A percentile compares a stretch with the other conserved stretches of the same genome.
Evolutionary conservation across 2,888 invertebrate genomes (phyloP).

Genomic region (Lepas anatifera): DNA sequence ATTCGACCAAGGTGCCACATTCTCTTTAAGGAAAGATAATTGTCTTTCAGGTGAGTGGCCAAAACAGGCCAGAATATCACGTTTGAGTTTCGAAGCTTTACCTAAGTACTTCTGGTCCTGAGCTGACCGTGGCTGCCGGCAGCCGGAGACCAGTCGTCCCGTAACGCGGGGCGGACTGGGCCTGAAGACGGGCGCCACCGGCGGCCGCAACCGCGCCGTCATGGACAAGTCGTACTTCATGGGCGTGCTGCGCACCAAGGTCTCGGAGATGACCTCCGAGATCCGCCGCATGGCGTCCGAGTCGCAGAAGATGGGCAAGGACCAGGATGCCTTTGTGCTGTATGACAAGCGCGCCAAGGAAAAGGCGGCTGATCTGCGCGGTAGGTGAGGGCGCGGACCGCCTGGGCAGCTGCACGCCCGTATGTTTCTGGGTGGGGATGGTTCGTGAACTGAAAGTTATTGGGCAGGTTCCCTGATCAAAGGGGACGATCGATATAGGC

Average conservation of each 20-base stretch:
- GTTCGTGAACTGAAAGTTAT: no score
- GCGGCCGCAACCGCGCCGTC: conserved; percentile 42
- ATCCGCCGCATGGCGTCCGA: conserved; percentile 47
- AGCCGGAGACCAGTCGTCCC: background rate
- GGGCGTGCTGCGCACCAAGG: conserved; percentile 58
- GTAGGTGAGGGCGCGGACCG: no score
- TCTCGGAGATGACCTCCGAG: conserved; percentile 60
- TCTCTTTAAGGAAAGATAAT: no score
- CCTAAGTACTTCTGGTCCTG: no score
- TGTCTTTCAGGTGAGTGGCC: no score
- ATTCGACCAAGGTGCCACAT: no score
- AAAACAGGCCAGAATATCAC: no score
- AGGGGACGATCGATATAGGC: no score
- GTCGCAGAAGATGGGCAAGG: conserved; percentile 50
- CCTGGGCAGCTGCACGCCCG: no score
- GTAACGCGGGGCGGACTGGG: background rate
- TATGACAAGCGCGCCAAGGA: conserved; percentile 56
- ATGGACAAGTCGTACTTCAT: conserved; percentile 76
- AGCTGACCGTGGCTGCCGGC: background rate
- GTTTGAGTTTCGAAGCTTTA: no score
- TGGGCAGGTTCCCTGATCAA: no score
- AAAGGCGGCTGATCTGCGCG: conserved; percentile 46
- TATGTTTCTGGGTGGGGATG: background rate
- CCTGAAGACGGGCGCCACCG: conserved; percentile 41
- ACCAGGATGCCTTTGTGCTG: conserved; percentile 51